Base-by-base conservation (phyloP, 1,140 invertebrate genomes). In the Heliconius nattereri region DNA sequence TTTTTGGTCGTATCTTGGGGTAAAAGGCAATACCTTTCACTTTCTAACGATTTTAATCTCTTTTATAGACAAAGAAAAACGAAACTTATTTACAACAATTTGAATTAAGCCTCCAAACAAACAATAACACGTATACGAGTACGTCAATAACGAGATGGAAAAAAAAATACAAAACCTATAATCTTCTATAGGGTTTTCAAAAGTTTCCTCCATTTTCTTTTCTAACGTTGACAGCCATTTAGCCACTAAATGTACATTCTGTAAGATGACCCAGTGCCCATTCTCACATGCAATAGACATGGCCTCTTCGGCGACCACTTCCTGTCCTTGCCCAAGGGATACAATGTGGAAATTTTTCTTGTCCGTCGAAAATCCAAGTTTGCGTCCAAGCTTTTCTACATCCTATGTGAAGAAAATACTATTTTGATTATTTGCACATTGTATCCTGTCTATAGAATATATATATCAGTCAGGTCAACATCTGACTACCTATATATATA, bases 291-390 rank as follows among this genome's bases (percentile, higher is more conserved):
- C 97, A 1, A 96, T 87, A 70, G 97, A 96, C 95, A 99, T 97
- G 2, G 98, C 97, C 82, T 96, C 95, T 90, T 99, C 98, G 1
- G 98, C 98, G 1, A 99, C 97, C 6, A 97, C 94, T 94, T 99
- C 98, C 92, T 99, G 98, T 5, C 98, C 98, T 94, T 99, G 98
- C 26, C 98, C 98, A 20, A 99, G 92, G 0, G 98, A 99, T 7
- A 99, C 97, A 86, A 98, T 99, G 91, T 99, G 98, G 88, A 99
- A 98, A 90, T 98, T 99, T 72, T 96, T 96, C 79, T 96, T 96
- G 81, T 98, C 97, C 20, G 96, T 96, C 1, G 97, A 97, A 85
- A 97, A 98, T n/a, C 97, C 97, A 11, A 98, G 85, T 86, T 97
- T 90, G n/a, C 90, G 88, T n/a, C 93, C 94, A 20, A 94, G 78